Conservation (phyloP, 2,797 vertebrate species). For the Danio kyathit region DNA sequence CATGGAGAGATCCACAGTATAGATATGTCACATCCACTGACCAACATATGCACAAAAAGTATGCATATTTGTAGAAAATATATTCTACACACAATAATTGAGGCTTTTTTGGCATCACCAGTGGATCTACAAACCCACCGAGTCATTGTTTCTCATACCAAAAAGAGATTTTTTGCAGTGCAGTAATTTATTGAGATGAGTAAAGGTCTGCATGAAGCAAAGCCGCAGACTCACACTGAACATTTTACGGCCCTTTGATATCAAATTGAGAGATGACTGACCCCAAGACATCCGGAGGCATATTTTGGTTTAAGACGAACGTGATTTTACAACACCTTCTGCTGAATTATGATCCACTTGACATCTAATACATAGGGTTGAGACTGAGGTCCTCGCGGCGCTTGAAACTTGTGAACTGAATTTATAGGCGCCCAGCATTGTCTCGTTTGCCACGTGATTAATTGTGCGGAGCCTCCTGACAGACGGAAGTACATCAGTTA, state of each 20-base stretch:
- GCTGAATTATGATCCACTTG: constrained; percentile 65
- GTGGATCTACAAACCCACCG: not conserved
- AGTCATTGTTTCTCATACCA: constrained; percentile 19
- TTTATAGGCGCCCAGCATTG: constrained; percentile 65
- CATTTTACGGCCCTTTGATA: constrained; percentile 45
- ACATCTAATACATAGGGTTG: constrained; percentile 66
- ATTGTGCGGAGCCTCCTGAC: constrained; percentile 58
- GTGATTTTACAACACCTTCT: constrained; percentile 62
- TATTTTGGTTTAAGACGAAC: constrained; percentile 55
- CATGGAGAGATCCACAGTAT: no score
- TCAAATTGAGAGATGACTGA: constrained; percentile 43
- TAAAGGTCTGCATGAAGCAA: constrained; percentile 16
- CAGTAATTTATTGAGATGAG: constrained; percentile 43
- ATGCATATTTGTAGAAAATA: no score
- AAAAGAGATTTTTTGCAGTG: constrained; percentile 30
- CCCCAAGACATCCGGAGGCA: constrained; percentile 57
- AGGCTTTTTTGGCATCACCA: not conserved
- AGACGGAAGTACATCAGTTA: constrained; percentile 67
- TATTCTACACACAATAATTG: no score
- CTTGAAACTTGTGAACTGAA: constrained; percentile 62
- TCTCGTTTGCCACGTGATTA: constrained; percentile 64
- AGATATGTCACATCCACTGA: no score
- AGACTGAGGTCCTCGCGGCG: constrained; percentile 61
- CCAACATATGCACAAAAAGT: no score
- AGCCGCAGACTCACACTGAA: constrained; percentile 50